Evolutionary conservation across 2,888 invertebrate species (phyloP).

Genomic region (Caenorhabditis uteleia): DNA sequence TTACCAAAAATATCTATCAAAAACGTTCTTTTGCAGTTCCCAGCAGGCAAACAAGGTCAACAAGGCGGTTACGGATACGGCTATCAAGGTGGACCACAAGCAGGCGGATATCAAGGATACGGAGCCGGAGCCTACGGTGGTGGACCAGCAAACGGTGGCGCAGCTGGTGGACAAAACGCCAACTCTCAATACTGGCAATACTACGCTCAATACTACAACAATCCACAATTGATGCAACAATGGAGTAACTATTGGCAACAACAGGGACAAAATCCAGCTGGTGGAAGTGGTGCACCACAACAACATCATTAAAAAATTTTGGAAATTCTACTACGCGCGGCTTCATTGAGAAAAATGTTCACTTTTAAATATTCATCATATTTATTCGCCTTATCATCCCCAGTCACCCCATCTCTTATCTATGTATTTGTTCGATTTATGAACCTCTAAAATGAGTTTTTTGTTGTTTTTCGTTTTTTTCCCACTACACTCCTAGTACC

Average conservation of each 20-base stretch:
- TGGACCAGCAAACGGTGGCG: conserved; percentile 5
- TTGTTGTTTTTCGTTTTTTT: too few species aligned
- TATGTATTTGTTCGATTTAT: too few species aligned
- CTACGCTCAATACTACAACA: conserved; percentile 61
- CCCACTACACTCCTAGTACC: too few species aligned
- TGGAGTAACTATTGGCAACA: conserved; percentile 46
- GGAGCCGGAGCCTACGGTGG: conserved; percentile 1
- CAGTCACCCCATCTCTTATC: too few species aligned
- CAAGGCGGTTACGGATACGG: conserved; percentile 19
- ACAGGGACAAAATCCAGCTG: conserved; percentile 15
- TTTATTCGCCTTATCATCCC: too few species aligned
- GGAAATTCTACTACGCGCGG: too few species aligned
- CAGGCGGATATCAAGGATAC: conserved; percentile 5
- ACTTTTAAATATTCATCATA: too few species aligned
- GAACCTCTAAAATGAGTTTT: too few species aligned
- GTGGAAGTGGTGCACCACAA: conserved; percentile 4
- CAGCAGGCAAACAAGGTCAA: conserved; percentile 2
- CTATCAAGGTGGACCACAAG: conserved; percentile 18
- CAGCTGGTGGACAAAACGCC: conserved; percentile 14
- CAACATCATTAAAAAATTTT: too few species aligned
- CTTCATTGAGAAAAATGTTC: too few species aligned
- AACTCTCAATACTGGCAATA: conserved; percentile 60
- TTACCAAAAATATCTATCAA: too few species aligned
- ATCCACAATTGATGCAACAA: conserved; percentile 59
- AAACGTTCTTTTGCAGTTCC: too few species aligned